A percentile compares a stretch with the other conserved stretches of the same genome.
Evolutionary conservation across 1,140 invertebrate species (phyloP).

Genomic region (Calephelis virginiensis): DNA sequence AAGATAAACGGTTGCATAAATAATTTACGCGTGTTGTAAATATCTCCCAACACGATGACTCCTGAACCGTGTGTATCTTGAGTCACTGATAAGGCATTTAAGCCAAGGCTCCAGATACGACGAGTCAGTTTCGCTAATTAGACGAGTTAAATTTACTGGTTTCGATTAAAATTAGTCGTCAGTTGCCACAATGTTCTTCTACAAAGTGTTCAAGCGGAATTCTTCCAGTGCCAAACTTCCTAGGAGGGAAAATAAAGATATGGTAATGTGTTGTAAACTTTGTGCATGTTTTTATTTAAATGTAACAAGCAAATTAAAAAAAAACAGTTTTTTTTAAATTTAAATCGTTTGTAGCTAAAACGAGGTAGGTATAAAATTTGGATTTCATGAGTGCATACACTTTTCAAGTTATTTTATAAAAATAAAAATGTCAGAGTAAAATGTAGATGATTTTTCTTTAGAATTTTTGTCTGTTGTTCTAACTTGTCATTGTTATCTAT

Average conservation of each 20-base stretch:
- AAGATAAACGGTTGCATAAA: too few relatives aligned
- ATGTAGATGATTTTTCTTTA: too few relatives aligned
- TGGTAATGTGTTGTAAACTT: background rate
- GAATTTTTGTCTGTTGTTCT: too few relatives aligned
- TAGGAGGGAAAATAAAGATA: constrained; percentile 8
- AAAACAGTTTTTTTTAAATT: too few relatives aligned
- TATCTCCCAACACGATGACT: constrained; percentile 5
- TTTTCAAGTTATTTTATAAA: too few relatives aligned
- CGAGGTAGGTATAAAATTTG: too few relatives aligned
- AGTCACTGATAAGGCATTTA: constrained; percentile 32
- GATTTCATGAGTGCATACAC: too few relatives aligned
- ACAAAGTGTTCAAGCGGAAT: constrained; percentile 19
- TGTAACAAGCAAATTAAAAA: too few relatives aligned
- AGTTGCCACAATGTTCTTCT: constrained; percentile 12
- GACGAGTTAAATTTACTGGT: constrained; percentile 5
- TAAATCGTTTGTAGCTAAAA: too few relatives aligned
- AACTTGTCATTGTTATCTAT: too few relatives aligned
- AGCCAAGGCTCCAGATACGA: constrained; percentile 26
- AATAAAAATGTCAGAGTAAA: too few relatives aligned
- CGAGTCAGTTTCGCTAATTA: constrained; percentile 6
- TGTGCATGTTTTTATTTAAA: too few relatives aligned
- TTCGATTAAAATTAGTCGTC: background rate
- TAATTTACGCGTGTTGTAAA: background rate
- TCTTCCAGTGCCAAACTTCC: background rate
- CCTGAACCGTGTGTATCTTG: constrained; percentile 25